These are phyloP conservation scores for Orestias chungarensis DNA, from an alignment of 2,797 vertebrate species.

Conservation along the genomic window DNA sequence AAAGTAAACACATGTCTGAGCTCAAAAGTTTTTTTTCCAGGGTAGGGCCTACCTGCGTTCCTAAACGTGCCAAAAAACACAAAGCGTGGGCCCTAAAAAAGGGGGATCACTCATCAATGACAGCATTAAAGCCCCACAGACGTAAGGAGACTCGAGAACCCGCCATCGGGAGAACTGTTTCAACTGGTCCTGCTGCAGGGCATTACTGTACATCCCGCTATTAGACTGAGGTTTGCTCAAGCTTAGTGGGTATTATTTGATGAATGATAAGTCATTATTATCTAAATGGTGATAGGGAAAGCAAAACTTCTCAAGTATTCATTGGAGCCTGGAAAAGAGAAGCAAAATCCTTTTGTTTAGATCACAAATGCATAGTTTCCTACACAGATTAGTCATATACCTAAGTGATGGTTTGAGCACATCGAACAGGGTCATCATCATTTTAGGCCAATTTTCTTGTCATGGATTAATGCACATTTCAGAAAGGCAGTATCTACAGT, in stretches of 20 bases:
- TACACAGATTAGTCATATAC: neutral
- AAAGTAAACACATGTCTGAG: conserved; percentile 58
- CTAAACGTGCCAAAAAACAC: conserved; percentile 64
- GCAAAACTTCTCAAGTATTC: neutral
- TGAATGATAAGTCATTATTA: conserved; percentile 30
- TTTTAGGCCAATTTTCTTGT: neutral
- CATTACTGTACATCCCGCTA: conserved; percentile 52
- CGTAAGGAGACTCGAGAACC: conserved; percentile 30
- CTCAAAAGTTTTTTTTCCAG: conserved; percentile 59
- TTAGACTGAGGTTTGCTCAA: conserved; percentile 47
- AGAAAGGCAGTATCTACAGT: neutral
- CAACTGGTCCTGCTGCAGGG: conserved; percentile 51
- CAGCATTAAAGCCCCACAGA: conserved; percentile 31
- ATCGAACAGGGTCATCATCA: neutral
- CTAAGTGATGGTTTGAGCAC: neutral
- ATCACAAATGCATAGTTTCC: neutral
- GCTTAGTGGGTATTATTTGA: conserved; percentile 54
- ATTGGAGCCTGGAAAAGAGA: neutral
- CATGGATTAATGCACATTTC: conserved; percentile 3
- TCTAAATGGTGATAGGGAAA: conserved; percentile 12
- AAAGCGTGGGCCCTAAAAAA: conserved; percentile 42
- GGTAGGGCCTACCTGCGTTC: conserved; percentile 60
- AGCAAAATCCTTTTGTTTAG: neutral
- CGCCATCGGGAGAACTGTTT: conserved; percentile 44
- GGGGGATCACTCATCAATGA: conserved; percentile 52